phyloP scores from a whole-genome alignment of 2,888 invertebrate genomes.

The Alloscopus bannaensis region DNA sequence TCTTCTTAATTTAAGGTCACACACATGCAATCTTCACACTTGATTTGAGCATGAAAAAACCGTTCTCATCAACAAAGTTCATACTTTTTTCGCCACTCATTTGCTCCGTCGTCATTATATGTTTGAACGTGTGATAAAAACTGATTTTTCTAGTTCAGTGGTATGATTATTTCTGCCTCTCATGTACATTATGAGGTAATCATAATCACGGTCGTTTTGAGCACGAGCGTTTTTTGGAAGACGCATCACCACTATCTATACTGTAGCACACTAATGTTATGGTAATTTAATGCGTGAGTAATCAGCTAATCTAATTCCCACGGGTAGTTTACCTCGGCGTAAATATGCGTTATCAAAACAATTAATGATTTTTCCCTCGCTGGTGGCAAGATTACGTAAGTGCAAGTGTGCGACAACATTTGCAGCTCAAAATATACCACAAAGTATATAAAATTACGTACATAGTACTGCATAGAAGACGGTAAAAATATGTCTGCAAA shows the following conservation, averaged over 20 bases:
- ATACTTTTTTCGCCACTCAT: not conserved
- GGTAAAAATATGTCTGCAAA: not conserved
- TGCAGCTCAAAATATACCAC: constrained; percentile 1
- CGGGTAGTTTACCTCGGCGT: constrained; percentile 46
- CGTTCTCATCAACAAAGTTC: no score
- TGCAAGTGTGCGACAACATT: not conserved
- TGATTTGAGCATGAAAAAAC: no score
- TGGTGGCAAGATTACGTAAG: constrained; percentile 16
- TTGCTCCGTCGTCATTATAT: constrained; percentile 14
- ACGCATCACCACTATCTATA: no score
- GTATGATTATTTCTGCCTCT: constrained; percentile 33
- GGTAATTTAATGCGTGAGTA: constrained; percentile 59
- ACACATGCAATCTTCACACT: no score
- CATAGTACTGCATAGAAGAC: not conserved
- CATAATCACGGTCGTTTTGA: constrained; percentile 41
- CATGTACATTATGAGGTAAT: constrained; percentile 33
- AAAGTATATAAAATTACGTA: constrained; percentile 3
- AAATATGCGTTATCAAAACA: constrained; percentile 56
- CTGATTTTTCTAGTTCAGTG: constrained; percentile 57
- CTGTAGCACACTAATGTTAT: no score
- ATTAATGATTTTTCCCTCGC: constrained; percentile 47
- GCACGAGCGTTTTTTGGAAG: constrained; percentile 34
- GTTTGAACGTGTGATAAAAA: not conserved
- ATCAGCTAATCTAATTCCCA: constrained; percentile 66
- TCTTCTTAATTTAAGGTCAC: no score